Conservation (phyloP, 2,888 invertebrate genomes). For the Cetonia aurata region DNA sequence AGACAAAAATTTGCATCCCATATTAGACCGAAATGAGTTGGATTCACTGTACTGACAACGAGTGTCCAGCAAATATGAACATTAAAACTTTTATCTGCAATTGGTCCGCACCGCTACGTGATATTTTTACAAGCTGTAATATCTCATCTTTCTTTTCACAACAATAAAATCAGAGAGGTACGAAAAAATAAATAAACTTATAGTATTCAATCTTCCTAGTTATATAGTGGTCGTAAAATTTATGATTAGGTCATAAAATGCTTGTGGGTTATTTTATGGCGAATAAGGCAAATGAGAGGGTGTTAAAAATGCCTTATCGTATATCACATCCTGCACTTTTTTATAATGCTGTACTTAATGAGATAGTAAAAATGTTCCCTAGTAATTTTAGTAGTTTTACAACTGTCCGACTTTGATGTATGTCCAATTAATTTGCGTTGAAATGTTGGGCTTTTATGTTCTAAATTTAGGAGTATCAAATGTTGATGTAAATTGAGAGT, state of each 20-base stretch:
- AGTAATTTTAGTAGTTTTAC: slow-evolving; percentile 11
- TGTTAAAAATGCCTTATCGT: slow-evolving; percentile 16
- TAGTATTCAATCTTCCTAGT: slow-evolving; percentile 9
- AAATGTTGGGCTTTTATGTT: too few species aligned
- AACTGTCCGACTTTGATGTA: slow-evolving; percentile 9
- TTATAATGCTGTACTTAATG: slow-evolving; percentile 8
- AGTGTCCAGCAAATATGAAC: too few species aligned
- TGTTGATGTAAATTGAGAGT: too few species aligned
- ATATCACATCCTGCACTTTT: slow-evolving; percentile 13
- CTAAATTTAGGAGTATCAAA: too few species aligned
- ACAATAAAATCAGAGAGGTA: not conserved
- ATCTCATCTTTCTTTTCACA: too few species aligned
- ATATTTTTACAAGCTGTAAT: too few species aligned
- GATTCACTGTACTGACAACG: too few species aligned
- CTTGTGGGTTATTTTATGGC: slow-evolving; percentile 6
- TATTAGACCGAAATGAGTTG: too few species aligned
- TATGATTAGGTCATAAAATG: slow-evolving; percentile 10
- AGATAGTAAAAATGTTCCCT: slow-evolving; percentile 21
- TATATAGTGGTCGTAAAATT: slow-evolving; percentile 13
- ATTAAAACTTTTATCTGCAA: too few species aligned
- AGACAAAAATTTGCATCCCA: too few species aligned
- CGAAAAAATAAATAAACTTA: slow-evolving; percentile 11
- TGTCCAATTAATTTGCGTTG: not conserved
- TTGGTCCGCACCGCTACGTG: too few species aligned
- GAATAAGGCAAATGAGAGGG: slow-evolving; percentile 11